Evolutionary conservation across 2,797 vertebrate genomes (phyloP).

Genomic region (Spinibarbus caldwelli): DNA sequence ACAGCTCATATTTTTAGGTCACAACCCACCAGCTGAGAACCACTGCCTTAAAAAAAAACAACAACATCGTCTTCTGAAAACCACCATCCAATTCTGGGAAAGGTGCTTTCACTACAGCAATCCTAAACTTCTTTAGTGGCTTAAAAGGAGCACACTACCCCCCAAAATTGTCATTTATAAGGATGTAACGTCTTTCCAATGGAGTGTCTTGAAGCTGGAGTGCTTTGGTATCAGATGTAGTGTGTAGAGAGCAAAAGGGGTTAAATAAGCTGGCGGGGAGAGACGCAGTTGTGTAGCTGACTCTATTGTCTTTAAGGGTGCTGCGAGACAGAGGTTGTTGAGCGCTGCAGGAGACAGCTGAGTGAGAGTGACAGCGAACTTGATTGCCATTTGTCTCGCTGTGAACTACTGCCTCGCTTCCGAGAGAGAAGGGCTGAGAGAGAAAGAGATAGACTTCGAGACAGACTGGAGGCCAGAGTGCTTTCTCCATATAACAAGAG

Average conservation of each 20-base stretch:
- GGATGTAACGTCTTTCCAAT: constrained; percentile 2
- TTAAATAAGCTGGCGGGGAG: constrained; percentile 43
- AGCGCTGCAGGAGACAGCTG: constrained; percentile 45
- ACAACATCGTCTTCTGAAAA: neutral
- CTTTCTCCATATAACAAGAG: constrained; percentile 1
- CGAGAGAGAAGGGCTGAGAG: constrained; percentile 20
- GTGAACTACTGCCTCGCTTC: constrained; percentile 64
- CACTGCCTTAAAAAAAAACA: too few species aligned
- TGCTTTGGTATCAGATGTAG: constrained; percentile 36
- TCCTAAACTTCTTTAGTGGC: neutral
- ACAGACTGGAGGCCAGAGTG: constrained; percentile 13
- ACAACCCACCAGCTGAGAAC: too few species aligned
- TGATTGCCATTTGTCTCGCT: constrained; percentile 67
- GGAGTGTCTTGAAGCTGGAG: neutral
- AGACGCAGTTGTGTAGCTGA: constrained; percentile 26
- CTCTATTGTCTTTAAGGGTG: constrained; percentile 50
- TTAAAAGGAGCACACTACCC: neutral
- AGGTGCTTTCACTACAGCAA: neutral
- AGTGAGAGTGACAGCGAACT: constrained; percentile 57
- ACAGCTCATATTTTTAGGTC: too few species aligned
- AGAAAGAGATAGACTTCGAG: constrained; percentile 22
- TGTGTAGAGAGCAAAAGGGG: constrained; percentile 35
- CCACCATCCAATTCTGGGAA: neutral
- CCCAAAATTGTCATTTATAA: neutral
- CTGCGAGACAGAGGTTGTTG: constrained; percentile 35